These are phyloP conservation scores for Varecia variegata DNA, from an alignment of 2,797 vertebrate species.

Conservation along the genomic window DNA sequence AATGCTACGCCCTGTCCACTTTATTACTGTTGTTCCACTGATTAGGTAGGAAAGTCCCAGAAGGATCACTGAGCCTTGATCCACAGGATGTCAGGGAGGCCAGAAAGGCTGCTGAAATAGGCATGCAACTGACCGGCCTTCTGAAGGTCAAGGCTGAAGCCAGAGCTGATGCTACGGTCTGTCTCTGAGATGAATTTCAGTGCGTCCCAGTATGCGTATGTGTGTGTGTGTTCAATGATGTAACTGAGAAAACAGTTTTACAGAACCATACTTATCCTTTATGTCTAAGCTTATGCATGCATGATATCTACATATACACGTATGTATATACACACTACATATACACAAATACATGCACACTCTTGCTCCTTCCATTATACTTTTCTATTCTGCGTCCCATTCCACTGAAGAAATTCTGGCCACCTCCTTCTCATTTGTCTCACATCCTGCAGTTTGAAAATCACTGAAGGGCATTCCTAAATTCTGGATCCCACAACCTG, in stretches of 20 bases:
- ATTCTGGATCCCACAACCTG: not conserved
- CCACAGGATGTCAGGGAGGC: not conserved
- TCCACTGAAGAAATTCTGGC: too few species aligned
- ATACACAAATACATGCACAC: rapidly evolving
- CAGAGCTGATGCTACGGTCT: not conserved
- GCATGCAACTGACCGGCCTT: not conserved
- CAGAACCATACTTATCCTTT: not conserved
- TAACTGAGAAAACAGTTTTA: not conserved
- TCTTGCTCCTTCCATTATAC: too few species aligned
- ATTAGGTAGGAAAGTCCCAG: not conserved
- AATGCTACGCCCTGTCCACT: too few species aligned
- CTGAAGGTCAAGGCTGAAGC: not conserved
- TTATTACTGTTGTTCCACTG: not conserved
- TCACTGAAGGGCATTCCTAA: too few species aligned
- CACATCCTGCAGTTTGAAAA: not conserved
- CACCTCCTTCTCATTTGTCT: not conserved
- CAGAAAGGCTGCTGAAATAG: not conserved
- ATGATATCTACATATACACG: not conserved
- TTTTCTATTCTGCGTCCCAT: not conserved
- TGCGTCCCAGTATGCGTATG: rapidly evolving
- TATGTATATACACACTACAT: not conserved
- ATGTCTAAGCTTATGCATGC: not conserved
- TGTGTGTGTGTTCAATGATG: not conserved
- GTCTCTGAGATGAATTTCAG: not conserved
- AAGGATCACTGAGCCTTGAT: not conserved